These are phyloP conservation scores for Drosophila virilis DNA, from an alignment of 1,140 invertebrate species.

Conservation along the genomic window DNA sequence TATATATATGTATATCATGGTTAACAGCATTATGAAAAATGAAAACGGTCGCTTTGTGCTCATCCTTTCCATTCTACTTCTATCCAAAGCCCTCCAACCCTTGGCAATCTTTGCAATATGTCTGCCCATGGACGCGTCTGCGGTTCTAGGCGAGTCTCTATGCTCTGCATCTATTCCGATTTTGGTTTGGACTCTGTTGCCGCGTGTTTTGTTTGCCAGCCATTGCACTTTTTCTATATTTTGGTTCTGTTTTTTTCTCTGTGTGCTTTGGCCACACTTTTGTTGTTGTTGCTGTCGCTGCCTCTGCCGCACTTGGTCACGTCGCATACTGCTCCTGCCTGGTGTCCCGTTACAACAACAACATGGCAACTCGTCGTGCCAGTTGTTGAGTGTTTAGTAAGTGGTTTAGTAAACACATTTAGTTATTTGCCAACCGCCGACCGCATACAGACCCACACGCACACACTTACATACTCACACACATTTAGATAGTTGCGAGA, in stretches of 20 bases:
- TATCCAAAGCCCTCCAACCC: background rate
- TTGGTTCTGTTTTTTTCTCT: constrained; percentile 27
- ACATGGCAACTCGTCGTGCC: constrained; percentile 27
- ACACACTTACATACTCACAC: constrained; percentile 11
- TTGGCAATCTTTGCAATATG: background rate
- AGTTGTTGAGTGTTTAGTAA: constrained; percentile 82
- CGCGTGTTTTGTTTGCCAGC: constrained; percentile 31
- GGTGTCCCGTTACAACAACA: constrained; percentile 21
- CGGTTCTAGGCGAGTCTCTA: constrained; percentile 41
- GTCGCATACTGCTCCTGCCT: constrained; percentile 44
- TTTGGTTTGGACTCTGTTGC: constrained; percentile 36
- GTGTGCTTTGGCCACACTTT: constrained; percentile 30
- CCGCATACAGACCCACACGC: constrained; percentile 43
- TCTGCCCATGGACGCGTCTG: constrained; percentile 69
- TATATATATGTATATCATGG: constrained; percentile 45
- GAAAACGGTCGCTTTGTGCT: constrained; percentile 48
- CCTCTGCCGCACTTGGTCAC: constrained; percentile 68
- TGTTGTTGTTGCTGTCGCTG: constrained; percentile 25
- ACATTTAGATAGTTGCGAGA: constrained; percentile 39
- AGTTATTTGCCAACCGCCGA: constrained; percentile 75
- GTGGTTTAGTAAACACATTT: constrained; percentile 83
- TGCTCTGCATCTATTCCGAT: constrained; percentile 36
- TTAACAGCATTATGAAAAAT: constrained; percentile 79
- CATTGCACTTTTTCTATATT: constrained; percentile 42
- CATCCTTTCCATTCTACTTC: constrained; percentile 12